These are phyloP conservation scores for Pyrgus malvae DNA, from an alignment of 2,888 invertebrate genomes.

Conservation along the genomic window DNA sequence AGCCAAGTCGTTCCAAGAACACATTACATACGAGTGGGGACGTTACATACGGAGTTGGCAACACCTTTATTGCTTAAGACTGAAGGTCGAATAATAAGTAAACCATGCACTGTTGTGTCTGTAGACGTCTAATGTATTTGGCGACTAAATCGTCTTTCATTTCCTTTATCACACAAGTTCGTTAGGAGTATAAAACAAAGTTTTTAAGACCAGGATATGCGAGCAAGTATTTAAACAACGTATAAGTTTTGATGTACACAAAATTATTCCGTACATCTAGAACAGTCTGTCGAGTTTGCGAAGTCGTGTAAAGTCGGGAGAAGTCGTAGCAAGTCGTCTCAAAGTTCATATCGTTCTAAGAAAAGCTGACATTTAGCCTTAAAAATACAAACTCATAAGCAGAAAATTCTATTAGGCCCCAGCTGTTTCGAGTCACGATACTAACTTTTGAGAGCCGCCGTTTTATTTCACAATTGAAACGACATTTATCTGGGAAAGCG, in stretches of 20 bases:
- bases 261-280: neutral
- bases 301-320: no score
- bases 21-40: neutral
- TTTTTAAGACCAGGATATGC: neutral
- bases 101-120: neutral
- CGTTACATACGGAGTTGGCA: no score
- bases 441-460: slow-evolving; percentile 13
- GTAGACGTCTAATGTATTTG: slow-evolving; percentile 3
- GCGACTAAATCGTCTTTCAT: slow-evolving; percentile 10
- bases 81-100: slow-evolving; percentile 8
- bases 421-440: slow-evolving; percentile 25
- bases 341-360: slow-evolving; percentile 11
- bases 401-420: slow-evolving; percentile 13
- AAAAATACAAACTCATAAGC: slow-evolving; percentile 16
- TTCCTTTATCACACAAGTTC: slow-evolving; percentile 6
- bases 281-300: neutral
- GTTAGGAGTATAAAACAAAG: slow-evolving; percentile 14
- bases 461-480: slow-evolving; percentile 17
- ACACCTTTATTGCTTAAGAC: neutral
- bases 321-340: neutral
- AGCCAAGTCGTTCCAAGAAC: slow-evolving; percentile 15
- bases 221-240: neutral
- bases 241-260: neutral
- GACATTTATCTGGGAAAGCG: neutral
- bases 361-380: slow-evolving; percentile 22